Conservation (phyloP, 2,888 invertebrate genomes). For the Lumbricus terrestris region DNA sequence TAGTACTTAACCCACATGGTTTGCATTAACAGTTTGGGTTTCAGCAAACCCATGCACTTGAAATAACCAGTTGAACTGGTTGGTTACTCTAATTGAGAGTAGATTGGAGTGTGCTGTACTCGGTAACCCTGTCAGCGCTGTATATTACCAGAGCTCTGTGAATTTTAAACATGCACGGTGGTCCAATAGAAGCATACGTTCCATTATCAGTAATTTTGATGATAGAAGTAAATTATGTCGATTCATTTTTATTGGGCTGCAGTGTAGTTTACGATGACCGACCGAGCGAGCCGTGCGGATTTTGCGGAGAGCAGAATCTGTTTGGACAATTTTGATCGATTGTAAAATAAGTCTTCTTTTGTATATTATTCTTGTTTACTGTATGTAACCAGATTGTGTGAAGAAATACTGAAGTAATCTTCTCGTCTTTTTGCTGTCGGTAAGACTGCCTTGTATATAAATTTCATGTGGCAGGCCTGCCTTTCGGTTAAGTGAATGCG, state of each 20-base stretch:
- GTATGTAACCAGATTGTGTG: conserved; percentile 3
- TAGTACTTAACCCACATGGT: not conserved
- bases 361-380: conserved; percentile 3
- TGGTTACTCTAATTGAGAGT: not conserved
- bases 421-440: not conserved
- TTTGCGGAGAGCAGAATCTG: not conserved
- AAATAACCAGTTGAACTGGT: not conserved
- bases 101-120: not conserved
- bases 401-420: not conserved
- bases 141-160: too few relatives aligned
- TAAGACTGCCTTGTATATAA: not conserved
- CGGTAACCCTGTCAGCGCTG: not conserved
- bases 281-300: not conserved
- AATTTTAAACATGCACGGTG: not conserved
- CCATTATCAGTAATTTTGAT: not conserved
- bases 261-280: not conserved
- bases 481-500: not conserved
- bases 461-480: not conserved
- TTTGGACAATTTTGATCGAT: not conserved
- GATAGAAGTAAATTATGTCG: not conserved
- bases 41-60: not conserved
- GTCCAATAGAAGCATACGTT: not conserved
- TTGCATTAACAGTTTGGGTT: not conserved
- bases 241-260: not conserved
- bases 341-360: conserved; percentile 3